These are phyloP conservation scores for Isaurus tuberculatus DNA, from an alignment of 92 coral and sea anemone species.

Conservation along the genomic window DNA sequence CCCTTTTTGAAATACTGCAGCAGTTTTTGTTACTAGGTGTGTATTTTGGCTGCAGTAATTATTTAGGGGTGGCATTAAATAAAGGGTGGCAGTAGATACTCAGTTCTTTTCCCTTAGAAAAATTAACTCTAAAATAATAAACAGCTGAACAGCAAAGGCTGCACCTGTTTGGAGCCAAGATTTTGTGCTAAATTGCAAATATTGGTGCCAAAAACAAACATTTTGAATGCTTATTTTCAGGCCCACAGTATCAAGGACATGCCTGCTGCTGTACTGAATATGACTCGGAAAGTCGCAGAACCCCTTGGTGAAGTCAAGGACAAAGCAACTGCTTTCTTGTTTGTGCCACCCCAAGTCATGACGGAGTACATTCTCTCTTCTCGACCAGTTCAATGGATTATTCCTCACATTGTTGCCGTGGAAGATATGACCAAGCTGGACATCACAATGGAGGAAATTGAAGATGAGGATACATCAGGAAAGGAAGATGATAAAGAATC, in stretches of 20 bases:
- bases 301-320: conserved; percentile 79
- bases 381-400: conserved; percentile 92
- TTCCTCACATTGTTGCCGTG: conserved; percentile 82
- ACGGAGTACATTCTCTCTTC: conserved; percentile 92
- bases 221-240: conserved; percentile 38
- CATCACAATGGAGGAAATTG: conserved; percentile 86
- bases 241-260: conserved; percentile 84
- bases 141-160: no score
- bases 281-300: conserved; percentile 69
- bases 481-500: conserved; percentile 49
- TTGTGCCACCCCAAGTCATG: conserved; percentile 85
- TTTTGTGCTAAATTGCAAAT: background rate
- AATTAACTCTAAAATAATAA: no score
- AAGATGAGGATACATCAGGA: conserved; percentile 70
- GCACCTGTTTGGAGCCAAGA: background rate
- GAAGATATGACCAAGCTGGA: conserved; percentile 87
- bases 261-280: conserved; percentile 87
- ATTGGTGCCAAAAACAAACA: background rate
- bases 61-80: no score
- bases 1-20: no score
- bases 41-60: no score
- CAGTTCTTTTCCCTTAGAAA: no score
- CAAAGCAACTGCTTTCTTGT: conserved; percentile 71
- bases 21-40: no score
- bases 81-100: no score